Evolutionary conservation across 2,888 invertebrate genomes (phyloP), one percentile per base, ranked within the genome.

Genomic region (Clivina fossor): DNA sequence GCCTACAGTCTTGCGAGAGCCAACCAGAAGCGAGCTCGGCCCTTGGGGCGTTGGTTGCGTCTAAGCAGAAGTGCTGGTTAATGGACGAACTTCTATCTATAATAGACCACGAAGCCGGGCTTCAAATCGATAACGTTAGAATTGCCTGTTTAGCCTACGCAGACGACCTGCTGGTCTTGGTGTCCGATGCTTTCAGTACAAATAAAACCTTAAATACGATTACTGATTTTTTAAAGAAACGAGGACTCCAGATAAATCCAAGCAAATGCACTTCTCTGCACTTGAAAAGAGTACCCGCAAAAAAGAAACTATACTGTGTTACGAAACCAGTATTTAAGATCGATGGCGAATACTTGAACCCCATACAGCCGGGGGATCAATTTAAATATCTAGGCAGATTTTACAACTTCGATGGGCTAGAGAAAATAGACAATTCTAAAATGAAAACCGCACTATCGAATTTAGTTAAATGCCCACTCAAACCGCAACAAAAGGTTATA

Each of bases 251-350:
- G 4, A 4, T 38, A 4, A 38, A 38, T 18, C 7, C 16, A 4
- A 15, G 5, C 16, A 38, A 38, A 16, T 38, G 38, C 19, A 38
- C 38, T 4, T 13, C 38, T 5, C 38, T 38, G 3, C 11, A 4
- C 8, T 3, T n/a, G 8, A 7, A 38, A 15, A 13, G 38, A 9
- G 38, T 38, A 9, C 38, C 38, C 11, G 5, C 7, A 13, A 15
- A 7, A 4, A 38, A 38, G 16, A 38, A 38, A 15, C 38, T 38
- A 15, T 38, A 15, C 38, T 38, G 19, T 15, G 38, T 32, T n/a
- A 32, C 32, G n/a, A 4, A 32, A 3, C 32, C 32, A 7, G 3
- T 3, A 32, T 7, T 32, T n/a, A 11, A n/a, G 3, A 4, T 32
- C n/a, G 3, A n/a, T n/a, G 32, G n/a, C 9, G 32, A 32, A n/a